Percentiles rank a stretch among this genome's conserved stretches.
phyloP scores from a whole-genome alignment of 2,113 vertebrate genomes.

The Bos taurus region ARS-UCD2.0 NC_037340.1:73472001-73472500 shows the following conservation, averaged over 20 bases:
- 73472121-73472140: neutral
- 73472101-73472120: neutral
- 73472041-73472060: neutral
- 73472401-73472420: neutral
- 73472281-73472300: neutral
- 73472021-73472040: neutral
- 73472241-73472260: neutral
- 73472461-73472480: neutral
- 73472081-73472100: neutral
- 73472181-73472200: neutral
- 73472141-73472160: neutral
- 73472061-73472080: neutral
- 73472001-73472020: neutral
- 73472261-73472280: neutral
- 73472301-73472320: neutral
- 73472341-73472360: neutral
- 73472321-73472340: neutral
- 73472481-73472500: neutral
- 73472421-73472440: neutral
- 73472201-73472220: neutral
- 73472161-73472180: neutral
- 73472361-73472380: neutral
- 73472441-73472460: neutral
- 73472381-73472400: neutral
- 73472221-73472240: neutral